A percentile compares a stretch with the other conserved stretches of the same genome.
Conservation (phyloP, 2,797 vertebrate species). For the Falco rusticolus region DNA sequence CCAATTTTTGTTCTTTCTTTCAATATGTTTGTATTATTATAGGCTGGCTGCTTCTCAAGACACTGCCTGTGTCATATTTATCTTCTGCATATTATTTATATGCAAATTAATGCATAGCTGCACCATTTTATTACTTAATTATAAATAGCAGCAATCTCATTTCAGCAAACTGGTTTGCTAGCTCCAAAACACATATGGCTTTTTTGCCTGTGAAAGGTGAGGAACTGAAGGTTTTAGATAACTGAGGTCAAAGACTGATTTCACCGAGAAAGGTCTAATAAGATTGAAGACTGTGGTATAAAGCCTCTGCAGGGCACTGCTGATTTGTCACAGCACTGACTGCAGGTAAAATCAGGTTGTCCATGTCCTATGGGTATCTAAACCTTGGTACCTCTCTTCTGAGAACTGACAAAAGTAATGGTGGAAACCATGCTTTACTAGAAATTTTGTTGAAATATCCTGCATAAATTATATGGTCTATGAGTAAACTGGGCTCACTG, state of each 20-base stretch:
- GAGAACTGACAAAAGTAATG: not conserved
- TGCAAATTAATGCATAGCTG: not conserved
- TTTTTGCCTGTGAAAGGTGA: not conserved
- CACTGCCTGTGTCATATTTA: not conserved
- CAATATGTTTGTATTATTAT: not conserved
- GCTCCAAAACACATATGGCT: fast-evolving
- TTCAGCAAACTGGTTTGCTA: not conserved
- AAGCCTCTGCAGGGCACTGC: not conserved
- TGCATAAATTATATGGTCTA: not conserved
- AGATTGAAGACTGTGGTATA: not conserved
- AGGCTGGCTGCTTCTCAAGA: not conserved
- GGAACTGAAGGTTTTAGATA: not conserved
- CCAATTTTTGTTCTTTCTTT: not conserved
- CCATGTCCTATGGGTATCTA: not conserved
- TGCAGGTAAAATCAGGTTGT: not conserved
- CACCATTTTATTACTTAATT: not conserved
- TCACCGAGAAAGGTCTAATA: not conserved
- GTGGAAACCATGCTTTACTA: not conserved
- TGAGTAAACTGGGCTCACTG: not conserved
- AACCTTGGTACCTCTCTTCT: not conserved
- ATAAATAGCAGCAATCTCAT: not conserved
- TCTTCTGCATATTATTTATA: not conserved
- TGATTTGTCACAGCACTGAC: not conserved
- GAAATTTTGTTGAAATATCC: not conserved
- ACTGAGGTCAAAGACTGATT: not conserved